Conservation (phyloP, 2,113 vertebrate species). For the Cynopterus brachyotis region DNA sequence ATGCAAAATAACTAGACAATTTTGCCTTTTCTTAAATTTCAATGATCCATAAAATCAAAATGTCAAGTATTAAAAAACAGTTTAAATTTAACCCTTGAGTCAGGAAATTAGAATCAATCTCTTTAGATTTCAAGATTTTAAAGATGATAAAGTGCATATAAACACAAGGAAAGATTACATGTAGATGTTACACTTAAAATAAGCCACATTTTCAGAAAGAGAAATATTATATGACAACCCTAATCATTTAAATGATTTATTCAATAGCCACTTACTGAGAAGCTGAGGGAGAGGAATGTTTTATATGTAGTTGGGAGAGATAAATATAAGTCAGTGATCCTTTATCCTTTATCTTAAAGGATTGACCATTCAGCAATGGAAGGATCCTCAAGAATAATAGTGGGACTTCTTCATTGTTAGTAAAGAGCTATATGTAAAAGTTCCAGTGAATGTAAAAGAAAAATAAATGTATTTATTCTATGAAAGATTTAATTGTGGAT, state of each 20-base stretch:
- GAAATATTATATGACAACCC: not conserved
- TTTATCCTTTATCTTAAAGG: not conserved
- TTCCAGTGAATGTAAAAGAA: not conserved
- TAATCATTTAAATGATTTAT: not conserved
- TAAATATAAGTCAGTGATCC: not conserved
- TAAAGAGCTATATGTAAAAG: not conserved
- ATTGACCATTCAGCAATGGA: not conserved
- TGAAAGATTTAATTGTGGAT: not conserved
- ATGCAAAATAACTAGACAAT: not conserved
- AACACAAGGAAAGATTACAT: too few relatives aligned
- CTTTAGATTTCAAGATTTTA: conserved; percentile 19
- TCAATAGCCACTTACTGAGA: not conserved
- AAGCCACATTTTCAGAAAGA: not conserved
- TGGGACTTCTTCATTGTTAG: not conserved
- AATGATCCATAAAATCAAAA: conserved; percentile 24
- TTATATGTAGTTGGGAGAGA: not conserved
- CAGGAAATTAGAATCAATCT: conserved; percentile 5
- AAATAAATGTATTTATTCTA: not conserved
- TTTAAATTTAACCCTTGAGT: not conserved
- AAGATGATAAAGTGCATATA: not conserved
- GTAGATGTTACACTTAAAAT: not conserved
- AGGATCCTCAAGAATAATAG: not conserved
- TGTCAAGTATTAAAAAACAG: not conserved
- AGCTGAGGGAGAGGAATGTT: not conserved
- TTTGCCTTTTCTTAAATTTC: not conserved